Base-by-base conservation (phyloP, 2,888 invertebrate species). In the Polydrusus tereticollis region DNA sequence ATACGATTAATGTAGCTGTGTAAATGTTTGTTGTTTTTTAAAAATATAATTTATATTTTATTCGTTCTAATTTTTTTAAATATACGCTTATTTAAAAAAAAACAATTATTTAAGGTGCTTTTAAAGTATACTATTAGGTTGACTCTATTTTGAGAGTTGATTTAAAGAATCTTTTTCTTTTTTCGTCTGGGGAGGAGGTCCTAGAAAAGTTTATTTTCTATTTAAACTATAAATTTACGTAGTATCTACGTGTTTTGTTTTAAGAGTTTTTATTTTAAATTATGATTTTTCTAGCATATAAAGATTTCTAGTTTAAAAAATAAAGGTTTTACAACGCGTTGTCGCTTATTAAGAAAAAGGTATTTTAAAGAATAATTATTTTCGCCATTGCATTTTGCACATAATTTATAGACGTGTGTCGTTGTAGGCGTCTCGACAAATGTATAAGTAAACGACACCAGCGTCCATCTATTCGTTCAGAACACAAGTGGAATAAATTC, bases 41-140 rank as follows among this genome's bases (percentile, higher is more conserved):
- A 43, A 41, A 43, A 1, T 10, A 20, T 50, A 64, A 14, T 26
- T 64, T 64, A 50, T 47, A 14, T 50, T 50, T 23, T 47, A 47
- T 60, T 50, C 18, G 26, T 18, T 69, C 43, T 57, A 69, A 7
- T 36, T 55, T 41, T 29, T 18, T 58, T 33, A 38, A 45, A 50
- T 65, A 74, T 79, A 79, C 79, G 78, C 79, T 79, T 79, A 79
- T 77, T 63, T 73, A 76, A 75, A 76, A 60, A 33, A 76, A 75
- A 76, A 59, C n/a, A 10, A 66, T 74, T 77, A 77, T 71, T 74
- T 74, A 78, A 77, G 76, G 76, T 74, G 77, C 79, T 76, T 77
- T 69, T 58, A 69, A 67, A 76, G 75, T 76, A 77, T 75, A 75
- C 75, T 69, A 62, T 26, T 52, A 73, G 23, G 23, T 47, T 59